Evolutionary conservation across 1,140 invertebrate genomes (phyloP), one percentile per base, ranked within the genome.

Genomic region (Drosophila sechellia): DNA sequence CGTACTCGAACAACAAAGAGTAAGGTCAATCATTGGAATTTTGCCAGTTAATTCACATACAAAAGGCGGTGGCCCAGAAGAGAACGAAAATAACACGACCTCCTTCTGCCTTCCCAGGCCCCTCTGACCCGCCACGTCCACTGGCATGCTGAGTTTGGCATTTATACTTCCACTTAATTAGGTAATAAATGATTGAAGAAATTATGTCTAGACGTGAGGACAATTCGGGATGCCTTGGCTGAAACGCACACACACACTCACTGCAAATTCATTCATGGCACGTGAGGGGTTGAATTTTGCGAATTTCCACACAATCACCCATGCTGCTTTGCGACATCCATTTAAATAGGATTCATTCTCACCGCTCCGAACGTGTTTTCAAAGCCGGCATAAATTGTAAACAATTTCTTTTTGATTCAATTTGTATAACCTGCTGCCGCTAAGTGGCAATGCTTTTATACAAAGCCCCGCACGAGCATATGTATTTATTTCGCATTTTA

Each of bases 151-250:
- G 86, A 90, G 81, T 74, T 81, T 64, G 79, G 81, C 87, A 90
- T 85, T 89, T 89, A 89, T 89, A 84, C 77, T 91, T 92, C 90
- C 90, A 92, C 90, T 90, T 92, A 92, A 92, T 92, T 92, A 90
- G 87, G 90, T 91, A 92, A 92, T 92, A 92, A 92, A 92, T 92
- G 90, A 91, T 92, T 92, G 90, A 92, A 85, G 90, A 92, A 92
- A 92, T 92, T 92, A 92, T 92, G 90, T 92, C 90, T 92, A 92
- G 90, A 92, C 90, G 90, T 92, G 90, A 92, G 81, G 74, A 81
- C 79, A 87, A 92, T 92, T 91, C 77, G 77, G 75, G 77, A 92
- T 92, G 78, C 66, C 69, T 65, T 72, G 53, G 53, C 31, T 40
- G 15, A 8, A 25, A 22, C 17, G 20, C 20, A 3, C 48, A 17